These are phyloP conservation scores for Fratercula arctica DNA, from an alignment of 2,797 vertebrate genomes.

Conservation along the genomic window DNA sequence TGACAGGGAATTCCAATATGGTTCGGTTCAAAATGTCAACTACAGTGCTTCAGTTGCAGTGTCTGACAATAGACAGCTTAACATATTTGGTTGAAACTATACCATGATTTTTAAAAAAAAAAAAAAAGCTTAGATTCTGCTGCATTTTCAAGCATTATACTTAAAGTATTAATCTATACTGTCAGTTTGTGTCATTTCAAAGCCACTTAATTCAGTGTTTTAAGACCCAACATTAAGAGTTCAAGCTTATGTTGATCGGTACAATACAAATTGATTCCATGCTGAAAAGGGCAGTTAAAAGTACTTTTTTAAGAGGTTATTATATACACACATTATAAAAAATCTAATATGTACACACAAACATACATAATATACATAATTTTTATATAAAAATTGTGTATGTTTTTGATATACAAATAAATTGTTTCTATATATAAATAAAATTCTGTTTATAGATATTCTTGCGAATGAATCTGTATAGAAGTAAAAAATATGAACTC, in stretches of 20 bases:
- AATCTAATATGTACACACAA: neutral
- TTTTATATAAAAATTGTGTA: neutral
- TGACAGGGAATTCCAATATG: neutral
- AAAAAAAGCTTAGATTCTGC: neutral
- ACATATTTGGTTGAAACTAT: neutral
- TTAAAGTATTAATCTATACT: neutral
- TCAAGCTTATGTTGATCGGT: neutral
- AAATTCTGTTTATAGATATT: neutral
- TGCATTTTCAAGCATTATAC: neutral
- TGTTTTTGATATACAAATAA: neutral
- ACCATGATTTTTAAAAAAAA: neutral
- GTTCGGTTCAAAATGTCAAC: neutral
- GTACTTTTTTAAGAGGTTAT: neutral
- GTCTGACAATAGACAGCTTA: neutral
- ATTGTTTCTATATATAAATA: neutral
- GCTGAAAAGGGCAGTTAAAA: neutral
- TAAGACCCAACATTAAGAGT: neutral
- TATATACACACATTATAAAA: neutral
- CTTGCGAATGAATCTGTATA: fast-evolving
- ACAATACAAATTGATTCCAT: neutral
- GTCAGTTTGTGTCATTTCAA: neutral
- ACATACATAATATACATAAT: neutral
- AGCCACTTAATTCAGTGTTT: neutral
- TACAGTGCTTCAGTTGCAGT: neutral
- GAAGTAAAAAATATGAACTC: neutral